A percentile compares a stretch with the other conserved stretches of the same genome.
These are phyloP conservation scores for Papilio helenus DNA, from an alignment of 1,140 invertebrate species.

Conservation along the genomic window DNA sequence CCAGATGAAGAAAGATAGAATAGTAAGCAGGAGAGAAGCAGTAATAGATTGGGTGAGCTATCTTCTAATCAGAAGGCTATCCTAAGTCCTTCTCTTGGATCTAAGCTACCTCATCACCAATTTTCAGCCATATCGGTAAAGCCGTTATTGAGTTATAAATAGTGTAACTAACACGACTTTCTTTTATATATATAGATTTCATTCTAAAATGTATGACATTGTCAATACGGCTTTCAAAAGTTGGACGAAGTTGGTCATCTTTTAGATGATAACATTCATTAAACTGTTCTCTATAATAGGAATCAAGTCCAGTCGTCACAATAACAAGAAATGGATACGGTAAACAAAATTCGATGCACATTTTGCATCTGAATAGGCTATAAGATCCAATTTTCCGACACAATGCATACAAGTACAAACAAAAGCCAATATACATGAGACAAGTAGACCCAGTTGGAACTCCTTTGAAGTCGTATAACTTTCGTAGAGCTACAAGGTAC, in stretches of 20 bases:
- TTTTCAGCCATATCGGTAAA: no score
- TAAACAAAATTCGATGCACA: background rate
- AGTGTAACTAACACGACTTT: conserved; percentile 34
- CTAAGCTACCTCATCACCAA: no score
- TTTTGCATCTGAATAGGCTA: background rate
- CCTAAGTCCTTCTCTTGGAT: no score
- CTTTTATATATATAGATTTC: conserved; percentile 35
- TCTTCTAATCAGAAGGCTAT: no score
- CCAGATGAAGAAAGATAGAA: no score
- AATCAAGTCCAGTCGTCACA: background rate
- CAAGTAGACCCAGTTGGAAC: no score
- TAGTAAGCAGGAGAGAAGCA: no score
- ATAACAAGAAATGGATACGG: background rate
- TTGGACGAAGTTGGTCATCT: no score
- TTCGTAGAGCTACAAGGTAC: background rate
- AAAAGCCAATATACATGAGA: conserved; percentile 16
- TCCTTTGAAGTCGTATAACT: conserved; percentile 22
- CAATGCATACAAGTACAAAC: conserved; percentile 20
- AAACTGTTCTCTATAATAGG: background rate
- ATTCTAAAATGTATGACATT: no score
- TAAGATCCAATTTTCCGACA: conserved; percentile 19
- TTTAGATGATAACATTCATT: background rate
- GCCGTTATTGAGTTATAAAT: conserved; percentile 35
- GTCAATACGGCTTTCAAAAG: no score
- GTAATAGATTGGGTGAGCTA: no score